phyloP scores from a whole-genome alignment of 1,140 invertebrate species.

The Idris sp. region DNA sequence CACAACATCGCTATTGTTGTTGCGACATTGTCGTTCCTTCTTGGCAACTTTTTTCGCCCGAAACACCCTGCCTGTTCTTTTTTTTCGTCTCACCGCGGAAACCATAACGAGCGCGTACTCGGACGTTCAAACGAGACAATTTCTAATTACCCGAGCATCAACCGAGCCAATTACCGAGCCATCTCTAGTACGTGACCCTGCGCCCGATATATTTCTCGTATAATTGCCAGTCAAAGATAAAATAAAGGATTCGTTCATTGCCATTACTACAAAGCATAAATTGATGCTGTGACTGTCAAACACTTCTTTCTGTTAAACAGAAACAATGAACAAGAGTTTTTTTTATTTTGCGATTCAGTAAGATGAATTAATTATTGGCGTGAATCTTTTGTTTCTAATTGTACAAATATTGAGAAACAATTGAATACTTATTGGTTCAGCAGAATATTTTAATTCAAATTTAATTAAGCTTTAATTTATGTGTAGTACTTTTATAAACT shows the following conservation, averaged over 20 bases:
- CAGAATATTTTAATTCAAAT: too few relatives aligned
- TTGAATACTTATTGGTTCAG: too few relatives aligned
- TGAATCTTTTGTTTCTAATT: too few relatives aligned
- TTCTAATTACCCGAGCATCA: constrained; percentile 55
- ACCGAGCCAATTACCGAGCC: constrained; percentile 50
- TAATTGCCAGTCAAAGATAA: constrained; percentile 42
- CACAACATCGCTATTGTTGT: constrained; percentile 50
- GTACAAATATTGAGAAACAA: too few relatives aligned
- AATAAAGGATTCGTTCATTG: constrained; percentile 47
- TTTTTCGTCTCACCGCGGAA: constrained; percentile 20
- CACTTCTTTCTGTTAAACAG: too few relatives aligned
- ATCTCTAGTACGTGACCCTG: constrained; percentile 34
- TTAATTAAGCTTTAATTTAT: too few relatives aligned
- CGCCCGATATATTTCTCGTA: constrained; percentile 36
- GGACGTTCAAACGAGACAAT: constrained; percentile 44
- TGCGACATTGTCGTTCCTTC: constrained; percentile 45
- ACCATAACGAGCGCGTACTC: constrained; percentile 38
- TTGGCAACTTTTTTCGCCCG: constrained; percentile 34
- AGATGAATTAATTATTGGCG: too few relatives aligned
- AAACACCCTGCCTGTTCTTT: too few relatives aligned
- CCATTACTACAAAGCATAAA: constrained; percentile 37
- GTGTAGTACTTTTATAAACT: too few relatives aligned
- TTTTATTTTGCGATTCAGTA: too few relatives aligned
- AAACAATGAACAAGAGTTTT: too few relatives aligned
- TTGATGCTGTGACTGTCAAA: constrained; percentile 33